Evolutionary conservation across 2,113 vertebrate species (phyloP).

Genomic region (Origma solitaria): DNA sequence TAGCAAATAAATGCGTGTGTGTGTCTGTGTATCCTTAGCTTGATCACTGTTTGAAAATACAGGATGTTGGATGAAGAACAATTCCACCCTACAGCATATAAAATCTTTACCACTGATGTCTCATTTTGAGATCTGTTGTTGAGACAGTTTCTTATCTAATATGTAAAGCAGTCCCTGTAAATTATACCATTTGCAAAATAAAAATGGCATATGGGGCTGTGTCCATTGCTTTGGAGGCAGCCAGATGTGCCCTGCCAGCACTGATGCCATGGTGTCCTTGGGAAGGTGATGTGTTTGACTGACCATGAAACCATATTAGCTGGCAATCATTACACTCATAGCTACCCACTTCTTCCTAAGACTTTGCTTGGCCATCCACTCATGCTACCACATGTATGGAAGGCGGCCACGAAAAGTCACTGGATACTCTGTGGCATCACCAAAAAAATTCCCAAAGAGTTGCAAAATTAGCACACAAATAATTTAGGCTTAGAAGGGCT

Average conservation of each 20-base stretch:
- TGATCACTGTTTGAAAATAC: neutral
- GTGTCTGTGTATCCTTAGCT: neutral
- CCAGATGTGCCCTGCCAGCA: neutral
- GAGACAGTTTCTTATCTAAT: neutral
- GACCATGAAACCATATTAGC: neutral
- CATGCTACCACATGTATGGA: neutral
- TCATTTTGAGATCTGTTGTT: neutral
- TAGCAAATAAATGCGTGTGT: neutral
- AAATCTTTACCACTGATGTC: neutral
- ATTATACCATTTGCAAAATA: neutral
- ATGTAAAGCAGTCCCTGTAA: neutral
- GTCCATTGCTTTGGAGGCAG: neutral
- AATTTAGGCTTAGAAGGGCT: neutral
- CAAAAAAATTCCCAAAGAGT: neutral
- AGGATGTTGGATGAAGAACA: neutral
- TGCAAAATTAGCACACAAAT: neutral
- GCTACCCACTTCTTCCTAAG: neutral
- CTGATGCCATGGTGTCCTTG: rapidly evolving
- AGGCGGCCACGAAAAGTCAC: neutral
- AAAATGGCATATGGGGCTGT: neutral
- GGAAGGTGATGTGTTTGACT: neutral
- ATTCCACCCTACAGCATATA: neutral
- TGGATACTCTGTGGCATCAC: neutral
- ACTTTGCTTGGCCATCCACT: neutral
- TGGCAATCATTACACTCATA: rapidly evolving